phyloP scores from a whole-genome alignment of 92 coral and sea anemone species.

The Zoanthus sansibaricus region DNA sequence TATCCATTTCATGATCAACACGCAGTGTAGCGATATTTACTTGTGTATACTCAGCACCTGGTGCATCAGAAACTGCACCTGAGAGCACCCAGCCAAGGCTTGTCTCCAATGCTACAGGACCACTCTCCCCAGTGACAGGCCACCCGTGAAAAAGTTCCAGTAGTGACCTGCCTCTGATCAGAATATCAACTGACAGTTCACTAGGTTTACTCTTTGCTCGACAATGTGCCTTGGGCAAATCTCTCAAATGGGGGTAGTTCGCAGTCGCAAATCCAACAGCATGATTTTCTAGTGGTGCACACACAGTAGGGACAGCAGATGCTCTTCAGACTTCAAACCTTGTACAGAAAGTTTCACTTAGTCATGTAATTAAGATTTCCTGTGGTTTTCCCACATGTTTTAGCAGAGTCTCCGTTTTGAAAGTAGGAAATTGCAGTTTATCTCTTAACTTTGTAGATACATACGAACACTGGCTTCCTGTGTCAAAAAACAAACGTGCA shows the following conservation, averaged over 20 bases:
- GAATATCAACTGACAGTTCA: slow-evolving; percentile 25
- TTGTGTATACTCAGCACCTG: slow-evolving; percentile 6
- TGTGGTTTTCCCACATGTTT: slow-evolving; percentile 61
- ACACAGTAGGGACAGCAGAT: slow-evolving; percentile 18
- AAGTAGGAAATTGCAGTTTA: slow-evolving; percentile 36
- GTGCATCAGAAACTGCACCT: slow-evolving; percentile 13
- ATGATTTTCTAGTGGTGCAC: slow-evolving; percentile 35
- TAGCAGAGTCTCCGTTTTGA: slow-evolving; percentile 48
- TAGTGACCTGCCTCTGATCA: slow-evolving; percentile 22
- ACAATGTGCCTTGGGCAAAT: slow-evolving; percentile 11
- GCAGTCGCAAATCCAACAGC: slow-evolving; percentile 22
- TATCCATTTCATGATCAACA: slow-evolving; percentile 3
- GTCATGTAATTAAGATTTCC: slow-evolving; percentile 50
- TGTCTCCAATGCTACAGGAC: slow-evolving; percentile 13
- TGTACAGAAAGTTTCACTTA: slow-evolving; percentile 21
- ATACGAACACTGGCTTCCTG: slow-evolving; percentile 62
- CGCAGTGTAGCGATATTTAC: slow-evolving; percentile 13
- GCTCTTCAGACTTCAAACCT: slow-evolving; percentile 33
- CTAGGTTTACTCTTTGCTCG: background rate
- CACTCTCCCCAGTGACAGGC: slow-evolving; percentile 27
- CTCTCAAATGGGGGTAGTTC: slow-evolving; percentile 22
- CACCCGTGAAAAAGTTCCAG: slow-evolving; percentile 19
- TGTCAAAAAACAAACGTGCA: slow-evolving; percentile 54
- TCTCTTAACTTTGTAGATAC: slow-evolving; percentile 52
- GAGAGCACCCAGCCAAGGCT: slow-evolving; percentile 27